These are phyloP conservation scores for Acanthurus tractus DNA, from an alignment of 2,797 vertebrate species.

Conservation along the genomic window DNA sequence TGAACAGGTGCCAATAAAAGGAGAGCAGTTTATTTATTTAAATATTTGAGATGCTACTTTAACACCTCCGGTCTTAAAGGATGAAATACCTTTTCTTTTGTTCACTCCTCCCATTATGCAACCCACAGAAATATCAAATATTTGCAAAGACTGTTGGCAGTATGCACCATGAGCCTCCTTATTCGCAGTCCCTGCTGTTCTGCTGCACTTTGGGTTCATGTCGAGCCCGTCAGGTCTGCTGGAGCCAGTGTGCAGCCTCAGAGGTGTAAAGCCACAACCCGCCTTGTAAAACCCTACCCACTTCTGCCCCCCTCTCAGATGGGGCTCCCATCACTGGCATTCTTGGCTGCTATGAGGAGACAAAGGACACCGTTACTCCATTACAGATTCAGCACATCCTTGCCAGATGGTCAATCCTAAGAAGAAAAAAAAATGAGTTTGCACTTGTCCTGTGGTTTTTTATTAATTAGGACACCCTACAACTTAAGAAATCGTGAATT, in stretches of 20 bases:
- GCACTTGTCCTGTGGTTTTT: slow-evolving; percentile 28
- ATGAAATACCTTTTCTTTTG: slow-evolving; percentile 5
- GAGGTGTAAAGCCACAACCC: slow-evolving; percentile 36
- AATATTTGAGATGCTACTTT: not conserved
- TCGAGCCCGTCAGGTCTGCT: slow-evolving; percentile 23
- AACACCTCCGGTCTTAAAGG: slow-evolving; percentile 9
- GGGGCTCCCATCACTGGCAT: slow-evolving; percentile 61
- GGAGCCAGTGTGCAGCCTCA: slow-evolving; percentile 31
- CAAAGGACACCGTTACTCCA: slow-evolving; percentile 42
- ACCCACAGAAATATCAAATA: slow-evolving; percentile 25
- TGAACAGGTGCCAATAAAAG: slow-evolving; percentile 12
- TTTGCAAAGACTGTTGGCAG: not conserved
- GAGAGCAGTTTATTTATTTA: not conserved
- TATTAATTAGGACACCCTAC: slow-evolving; percentile 43
- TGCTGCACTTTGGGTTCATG: slow-evolving; percentile 1
- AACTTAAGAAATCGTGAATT: slow-evolving; percentile 28
- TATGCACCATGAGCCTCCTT: slow-evolving; percentile 4
- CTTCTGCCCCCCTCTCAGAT: slow-evolving; percentile 53
- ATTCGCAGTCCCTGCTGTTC: not conserved
- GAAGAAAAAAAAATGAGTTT: slow-evolving; percentile 34
- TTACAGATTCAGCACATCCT: slow-evolving; percentile 39
- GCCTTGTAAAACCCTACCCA: slow-evolving; percentile 60
- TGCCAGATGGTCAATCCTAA: slow-evolving; percentile 65
- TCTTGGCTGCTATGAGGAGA: slow-evolving; percentile 61
- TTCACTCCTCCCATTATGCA: slow-evolving; percentile 38